Percentiles rank a stretch among this genome's conserved stretches.
Conservation (phyloP, 92 coral and sea anemone genomes). For the Metridium senile region DNA sequence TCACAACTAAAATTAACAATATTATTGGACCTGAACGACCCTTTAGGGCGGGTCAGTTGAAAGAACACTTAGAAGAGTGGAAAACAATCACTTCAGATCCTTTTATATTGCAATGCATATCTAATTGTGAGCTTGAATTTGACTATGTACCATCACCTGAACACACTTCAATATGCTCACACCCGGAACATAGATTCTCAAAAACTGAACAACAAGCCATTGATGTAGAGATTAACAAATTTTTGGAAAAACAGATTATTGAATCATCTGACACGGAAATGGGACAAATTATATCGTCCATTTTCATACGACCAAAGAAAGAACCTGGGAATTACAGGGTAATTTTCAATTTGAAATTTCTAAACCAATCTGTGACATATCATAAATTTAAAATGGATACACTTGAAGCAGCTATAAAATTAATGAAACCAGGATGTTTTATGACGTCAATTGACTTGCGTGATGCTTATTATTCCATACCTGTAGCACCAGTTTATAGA, state of each 20-base stretch:
- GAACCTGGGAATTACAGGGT: slow-evolving; percentile 55
- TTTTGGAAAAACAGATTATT: slow-evolving; percentile 32
- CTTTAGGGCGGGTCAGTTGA: slow-evolving; percentile 37
- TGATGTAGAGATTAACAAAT: slow-evolving; percentile 39
- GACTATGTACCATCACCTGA: slow-evolving; percentile 29
- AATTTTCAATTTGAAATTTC: slow-evolving; percentile 48
- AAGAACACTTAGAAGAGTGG: slow-evolving; percentile 28
- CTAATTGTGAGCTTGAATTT: slow-evolving; percentile 43
- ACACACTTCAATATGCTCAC: neutral
- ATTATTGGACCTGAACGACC: slow-evolving; percentile 27
- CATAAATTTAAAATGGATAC: slow-evolving; percentile 64
- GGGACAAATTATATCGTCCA: slow-evolving; percentile 23
- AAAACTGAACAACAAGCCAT: slow-evolving; percentile 41
- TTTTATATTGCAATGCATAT: slow-evolving; percentile 37
- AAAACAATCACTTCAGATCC: slow-evolving; percentile 49
- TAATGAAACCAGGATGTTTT: slow-evolving; percentile 54
- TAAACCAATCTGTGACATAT: slow-evolving; percentile 57
- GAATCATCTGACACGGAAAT: slow-evolving; percentile 21
- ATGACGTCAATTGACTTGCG: slow-evolving; percentile 45
- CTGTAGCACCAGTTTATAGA: slow-evolving; percentile 31
- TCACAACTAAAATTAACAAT: slow-evolving; percentile 9
- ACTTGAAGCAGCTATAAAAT: slow-evolving; percentile 48
- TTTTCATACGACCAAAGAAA: slow-evolving; percentile 65
- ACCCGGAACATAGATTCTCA: slow-evolving; percentile 35
- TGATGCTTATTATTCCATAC: slow-evolving; percentile 51